Evolutionary conservation across 1,140 invertebrate genomes (phyloP).

Genomic region (Drosophila carrolli): DNA sequence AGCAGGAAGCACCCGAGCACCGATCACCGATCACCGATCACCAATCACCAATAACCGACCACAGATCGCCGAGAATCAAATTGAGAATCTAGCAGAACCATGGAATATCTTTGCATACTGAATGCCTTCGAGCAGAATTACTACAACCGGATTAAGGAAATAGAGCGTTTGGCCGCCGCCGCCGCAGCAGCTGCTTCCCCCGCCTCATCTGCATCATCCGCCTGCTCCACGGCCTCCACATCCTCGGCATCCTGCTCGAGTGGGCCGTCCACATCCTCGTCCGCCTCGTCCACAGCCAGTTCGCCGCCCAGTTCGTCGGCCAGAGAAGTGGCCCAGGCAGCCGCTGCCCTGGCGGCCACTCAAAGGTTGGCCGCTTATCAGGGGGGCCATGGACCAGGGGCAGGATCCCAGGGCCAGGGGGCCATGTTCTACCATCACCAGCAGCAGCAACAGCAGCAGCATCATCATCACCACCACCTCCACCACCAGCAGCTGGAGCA

Average conservation of each 20-base stretch:
- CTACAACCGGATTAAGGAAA: slow-evolving; percentile 71
- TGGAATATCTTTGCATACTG: slow-evolving; percentile 73
- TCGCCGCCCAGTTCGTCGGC: slow-evolving; percentile 54
- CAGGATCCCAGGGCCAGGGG: slow-evolving; percentile 3
- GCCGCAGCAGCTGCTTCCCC: slow-evolving; percentile 24
- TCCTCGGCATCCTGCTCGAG: slow-evolving; percentile 30
- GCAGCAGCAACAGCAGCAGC: slow-evolving; percentile 14
- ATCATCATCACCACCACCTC: slow-evolving; percentile 9
- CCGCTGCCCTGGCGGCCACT: slow-evolving; percentile 52
- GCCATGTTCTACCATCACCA: slow-evolving; percentile 53
- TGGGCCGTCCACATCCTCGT: slow-evolving; percentile 37
- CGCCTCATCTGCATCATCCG: slow-evolving; percentile 31
- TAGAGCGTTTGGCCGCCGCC: slow-evolving; percentile 53
- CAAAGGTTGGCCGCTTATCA: slow-evolving; percentile 49
- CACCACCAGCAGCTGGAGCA: slow-evolving; percentile 34
- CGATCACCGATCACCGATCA: too few relatives aligned
- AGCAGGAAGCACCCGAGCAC: slow-evolving; percentile 3
- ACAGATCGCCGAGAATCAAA: background rate
- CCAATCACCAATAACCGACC: too few relatives aligned
- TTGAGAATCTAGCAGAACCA: slow-evolving; percentile 13
- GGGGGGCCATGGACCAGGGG: slow-evolving; percentile 3
- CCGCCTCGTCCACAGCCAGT: slow-evolving; percentile 64
- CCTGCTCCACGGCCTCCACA: slow-evolving; percentile 25
- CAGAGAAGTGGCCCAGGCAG: slow-evolving; percentile 18
- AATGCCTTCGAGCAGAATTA: slow-evolving; percentile 76